Evolutionary conservation across 1,140 invertebrate species (phyloP), one percentile per base, ranked within the genome.

Genomic region (Drosophila quadrilineata): DNA sequence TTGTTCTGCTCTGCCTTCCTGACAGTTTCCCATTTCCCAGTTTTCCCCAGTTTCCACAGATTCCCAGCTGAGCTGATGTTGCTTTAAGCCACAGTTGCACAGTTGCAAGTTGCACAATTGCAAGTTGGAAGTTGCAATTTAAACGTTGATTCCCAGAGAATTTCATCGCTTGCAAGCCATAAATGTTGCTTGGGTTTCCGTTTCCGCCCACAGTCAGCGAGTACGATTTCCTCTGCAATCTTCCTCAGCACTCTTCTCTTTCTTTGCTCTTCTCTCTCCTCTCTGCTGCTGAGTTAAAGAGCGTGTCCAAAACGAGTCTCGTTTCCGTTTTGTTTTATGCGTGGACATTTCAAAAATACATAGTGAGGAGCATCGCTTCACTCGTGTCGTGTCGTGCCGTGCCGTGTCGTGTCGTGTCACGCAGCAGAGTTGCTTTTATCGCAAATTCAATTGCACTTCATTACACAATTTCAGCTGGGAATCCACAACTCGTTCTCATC

Each of bases 121-220:
- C n/a, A n/a, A n/a, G n/a, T n/a, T n/a, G n/a, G n/a, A n/a, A n/a
- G 10, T 48, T 41, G 73, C 73, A 74, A 65, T 70, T 70, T 71
- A 79, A 79, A 54, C 64, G 75, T 82, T 75, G 75, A 80, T 80
- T 80, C 71, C n/a, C n/a, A n/a, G 82, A 72, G 67, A 60, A 43
- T 57, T 35, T 38, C 48, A 59, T 46, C 63, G 54, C 33, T 48
- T 26, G 35, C 57, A 21, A 41, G 60, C 48, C 49, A 71, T 58
- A 65, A 79, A 75, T 71, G 69, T 57, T 60, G 57, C 43, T 54
- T 50, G 38, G n/a, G 41, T 68, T 70, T 46, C 52, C 70, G 59
- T 35, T 41, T 41, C 64, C 62, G 53, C 26, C 33, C 54, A 28
- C 14, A 38, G 24, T 24, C n/a, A 4, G 19, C 19, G 22, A 29